Evolutionary conservation across 2,888 invertebrate genomes (phyloP).

Genomic region (Psylliodes chrysocephalus): DNA sequence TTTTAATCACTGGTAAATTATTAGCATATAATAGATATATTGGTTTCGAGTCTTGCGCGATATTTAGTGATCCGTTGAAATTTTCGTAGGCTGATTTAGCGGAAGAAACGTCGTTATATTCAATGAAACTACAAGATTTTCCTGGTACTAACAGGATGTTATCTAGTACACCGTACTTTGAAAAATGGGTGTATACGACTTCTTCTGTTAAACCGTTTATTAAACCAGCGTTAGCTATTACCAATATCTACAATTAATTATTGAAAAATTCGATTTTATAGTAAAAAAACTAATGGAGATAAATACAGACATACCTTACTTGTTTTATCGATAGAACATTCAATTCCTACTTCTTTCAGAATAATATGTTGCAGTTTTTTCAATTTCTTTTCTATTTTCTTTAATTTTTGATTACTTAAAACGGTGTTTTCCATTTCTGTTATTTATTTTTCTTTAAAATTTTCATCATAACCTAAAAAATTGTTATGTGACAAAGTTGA

Average conservation of each 20-base stretch:
- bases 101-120: slow-evolving; percentile 67
- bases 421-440: slow-evolving; percentile 14
- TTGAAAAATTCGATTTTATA: too few relatives aligned
- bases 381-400: slow-evolving; percentile 64
- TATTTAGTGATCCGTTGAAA: slow-evolving; percentile 71
- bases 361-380: slow-evolving; percentile 64
- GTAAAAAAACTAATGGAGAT: too few relatives aligned
- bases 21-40: slow-evolving; percentile 75
- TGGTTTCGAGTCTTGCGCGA: slow-evolving; percentile 69
- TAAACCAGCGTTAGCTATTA: slow-evolving; percentile 88
- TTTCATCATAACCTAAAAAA: too few relatives aligned
- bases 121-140: slow-evolving; percentile 84
- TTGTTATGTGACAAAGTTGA: too few relatives aligned
- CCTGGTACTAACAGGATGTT: slow-evolving; percentile 78
- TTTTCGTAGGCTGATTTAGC: slow-evolving; percentile 69
- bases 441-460: too few relatives aligned
- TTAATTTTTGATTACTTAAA: slow-evolving; percentile 30
- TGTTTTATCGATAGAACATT: slow-evolving; percentile 55
- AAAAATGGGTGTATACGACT: slow-evolving; percentile 68
- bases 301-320: slow-evolving; percentile 59
- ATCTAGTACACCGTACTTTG: slow-evolving; percentile 67
- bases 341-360: slow-evolving; percentile 62
- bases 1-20: slow-evolving; percentile 51
- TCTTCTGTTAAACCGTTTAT: slow-evolving; percentile 81
- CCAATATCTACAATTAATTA: slow-evolving; percentile 74